phyloP scores from a whole-genome alignment of 2,113 vertebrate genomes.

The Empidonax alnorum region DNA sequence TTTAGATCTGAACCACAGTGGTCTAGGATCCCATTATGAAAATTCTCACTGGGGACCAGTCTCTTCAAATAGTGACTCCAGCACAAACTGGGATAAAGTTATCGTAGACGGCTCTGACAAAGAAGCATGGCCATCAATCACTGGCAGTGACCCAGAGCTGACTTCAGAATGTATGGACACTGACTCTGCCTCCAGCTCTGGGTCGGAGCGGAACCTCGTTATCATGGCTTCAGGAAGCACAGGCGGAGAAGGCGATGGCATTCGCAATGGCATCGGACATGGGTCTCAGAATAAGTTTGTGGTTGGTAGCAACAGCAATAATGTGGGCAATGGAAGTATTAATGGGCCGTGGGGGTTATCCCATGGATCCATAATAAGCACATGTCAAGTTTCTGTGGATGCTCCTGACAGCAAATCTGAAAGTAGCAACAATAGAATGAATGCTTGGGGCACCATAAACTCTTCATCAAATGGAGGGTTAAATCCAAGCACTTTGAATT shows the following conservation, averaged over 20 bases:
- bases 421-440: slow-evolving; percentile 82
- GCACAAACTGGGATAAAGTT: slow-evolving; percentile 94
- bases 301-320: slow-evolving; percentile 91
- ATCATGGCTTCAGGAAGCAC: slow-evolving; percentile 83
- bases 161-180: slow-evolving; percentile 94
- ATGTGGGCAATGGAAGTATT: slow-evolving; percentile 86
- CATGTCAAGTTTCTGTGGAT: slow-evolving; percentile 85
- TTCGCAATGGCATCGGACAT: slow-evolving; percentile 85
- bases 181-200: slow-evolving; percentile 90
- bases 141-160: slow-evolving; percentile 88
- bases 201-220: slow-evolving; percentile 89
- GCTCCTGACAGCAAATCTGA: slow-evolving; percentile 83
- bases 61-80: slow-evolving; percentile 88
- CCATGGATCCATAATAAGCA: slow-evolving; percentile 84
- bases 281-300: slow-evolving; percentile 83
- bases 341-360: slow-evolving; percentile 82
- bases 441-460: slow-evolving; percentile 86
- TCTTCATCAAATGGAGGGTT: slow-evolving; percentile 90
- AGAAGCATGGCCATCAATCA: slow-evolving; percentile 87
- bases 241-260: slow-evolving; percentile 82
- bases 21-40: slow-evolving; percentile 95
- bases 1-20: slow-evolving; percentile 90
- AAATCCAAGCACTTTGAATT: slow-evolving; percentile 95
- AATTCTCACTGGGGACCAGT: slow-evolving; percentile 90
- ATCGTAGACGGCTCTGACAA: slow-evolving; percentile 89